phyloP scores from a whole-genome alignment of 2,797 vertebrate species.

The Fringilla coelebs region DNA sequence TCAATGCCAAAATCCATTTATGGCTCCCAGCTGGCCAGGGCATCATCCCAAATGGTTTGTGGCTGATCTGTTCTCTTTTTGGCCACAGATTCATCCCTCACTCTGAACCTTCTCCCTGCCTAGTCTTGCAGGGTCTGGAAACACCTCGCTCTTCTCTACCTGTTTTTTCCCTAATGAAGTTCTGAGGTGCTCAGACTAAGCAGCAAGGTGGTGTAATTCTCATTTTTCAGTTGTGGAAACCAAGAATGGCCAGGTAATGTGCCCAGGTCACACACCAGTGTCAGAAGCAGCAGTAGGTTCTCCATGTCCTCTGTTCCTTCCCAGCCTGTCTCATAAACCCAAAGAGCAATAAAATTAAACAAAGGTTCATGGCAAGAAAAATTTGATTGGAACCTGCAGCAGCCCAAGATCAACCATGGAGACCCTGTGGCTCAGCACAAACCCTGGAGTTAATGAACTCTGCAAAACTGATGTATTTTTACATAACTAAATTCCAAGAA shows the following conservation, averaged over 20 bases:
- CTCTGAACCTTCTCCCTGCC: neutral
- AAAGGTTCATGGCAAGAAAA: neutral
- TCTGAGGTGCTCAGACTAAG: neutral
- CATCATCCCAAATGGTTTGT: neutral
- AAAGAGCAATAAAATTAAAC: neutral
- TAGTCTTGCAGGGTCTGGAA: neutral
- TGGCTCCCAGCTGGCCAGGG: neutral
- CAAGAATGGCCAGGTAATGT: rapidly evolving
- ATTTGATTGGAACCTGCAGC: neutral
- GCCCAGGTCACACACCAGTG: neutral
- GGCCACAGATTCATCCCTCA: neutral
- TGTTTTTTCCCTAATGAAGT: neutral
- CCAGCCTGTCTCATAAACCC: neutral
- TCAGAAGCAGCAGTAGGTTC: neutral
- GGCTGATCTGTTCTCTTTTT: neutral
- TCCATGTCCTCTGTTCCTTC: neutral
- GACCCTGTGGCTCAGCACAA: neutral
- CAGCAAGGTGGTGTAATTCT: neutral
- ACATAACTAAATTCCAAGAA: neutral
- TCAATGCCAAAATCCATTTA: neutral
- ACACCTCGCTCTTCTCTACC: neutral
- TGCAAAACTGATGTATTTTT: neutral
- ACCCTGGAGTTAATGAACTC: neutral
- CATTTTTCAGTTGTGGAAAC: neutral
- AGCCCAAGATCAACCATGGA: neutral